Percentiles rank a stretch among this genome's conserved stretches.
phyloP scores from a whole-genome alignment of 35 echinoderm and acorn worm species.

The Apostichopus californicus region DNA sequence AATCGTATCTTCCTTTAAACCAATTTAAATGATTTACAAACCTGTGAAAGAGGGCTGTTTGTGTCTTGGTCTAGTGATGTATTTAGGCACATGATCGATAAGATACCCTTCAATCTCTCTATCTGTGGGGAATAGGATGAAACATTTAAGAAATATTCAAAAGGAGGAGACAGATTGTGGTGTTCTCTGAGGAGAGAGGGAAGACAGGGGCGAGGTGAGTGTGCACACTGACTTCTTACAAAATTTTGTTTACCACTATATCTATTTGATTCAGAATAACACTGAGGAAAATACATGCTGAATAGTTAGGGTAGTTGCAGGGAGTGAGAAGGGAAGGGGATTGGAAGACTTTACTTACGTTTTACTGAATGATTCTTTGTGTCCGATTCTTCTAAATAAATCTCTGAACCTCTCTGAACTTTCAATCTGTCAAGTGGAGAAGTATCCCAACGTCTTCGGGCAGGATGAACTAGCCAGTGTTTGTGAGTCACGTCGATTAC shows the following conservation, averaged over 20 bases:
- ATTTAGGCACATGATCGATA: slow-evolving; percentile 59
- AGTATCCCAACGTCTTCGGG: slow-evolving; percentile 39
- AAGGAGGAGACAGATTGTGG: too few relatives aligned
- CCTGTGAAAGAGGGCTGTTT: slow-evolving; percentile 33
- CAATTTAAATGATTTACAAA: neutral
- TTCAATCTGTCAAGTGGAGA: slow-evolving; percentile 15
- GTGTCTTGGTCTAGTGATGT: slow-evolving; percentile 58
- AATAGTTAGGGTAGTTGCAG: too few relatives aligned
- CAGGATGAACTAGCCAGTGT: slow-evolving; percentile 64
- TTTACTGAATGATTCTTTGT: neutral
- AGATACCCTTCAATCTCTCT: slow-evolving; percentile 24
- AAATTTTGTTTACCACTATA: too few relatives aligned
- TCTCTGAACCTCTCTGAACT: neutral
- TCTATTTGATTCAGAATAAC: too few relatives aligned
- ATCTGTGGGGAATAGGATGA: neutral
- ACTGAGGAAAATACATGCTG: too few relatives aligned
- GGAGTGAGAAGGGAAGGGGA: neutral
- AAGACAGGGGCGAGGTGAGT: too few relatives aligned
- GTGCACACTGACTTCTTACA: too few relatives aligned
- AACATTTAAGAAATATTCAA: neutral
- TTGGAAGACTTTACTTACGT: neutral
- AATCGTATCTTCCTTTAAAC: neutral
- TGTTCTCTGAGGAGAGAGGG: too few relatives aligned
- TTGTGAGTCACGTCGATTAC: slow-evolving; percentile 66
- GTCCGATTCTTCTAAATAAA: slow-evolving; percentile 7